Evolutionary conservation across 1,140 invertebrate species (phyloP), one percentile per base, ranked within the genome.

Genomic region (Spodoptera litura): DNA sequence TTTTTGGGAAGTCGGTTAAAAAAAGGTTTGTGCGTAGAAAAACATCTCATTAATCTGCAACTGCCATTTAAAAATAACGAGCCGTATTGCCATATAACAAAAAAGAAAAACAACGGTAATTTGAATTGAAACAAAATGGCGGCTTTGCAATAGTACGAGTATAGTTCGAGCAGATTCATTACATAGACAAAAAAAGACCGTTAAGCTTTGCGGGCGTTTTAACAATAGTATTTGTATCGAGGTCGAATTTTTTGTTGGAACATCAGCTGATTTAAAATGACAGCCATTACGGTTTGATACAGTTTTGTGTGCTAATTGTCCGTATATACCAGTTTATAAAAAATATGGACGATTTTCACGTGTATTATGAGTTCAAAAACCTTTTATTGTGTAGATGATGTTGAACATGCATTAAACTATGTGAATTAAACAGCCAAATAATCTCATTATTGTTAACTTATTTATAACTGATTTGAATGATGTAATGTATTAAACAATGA

Each of bases 211-310:
- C 71, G 55, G 71, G 71, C 56, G 71, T 59, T 72, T 56, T 56
- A 49, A 73, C 71, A 73, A 73, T 71, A 35, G 71, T 56, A 70
- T 52, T 70, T 52, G 66, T 59, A 73, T 73, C 71, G 71, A 73
- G 71, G 71, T 59, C 71, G 35, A 10, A 71, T 58, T 73, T 73
- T 73, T 73, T 73, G 71, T 51, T 55, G 27, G n/a, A 73, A 59
- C 71, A 73, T 73, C 71, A 51, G 71, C 59, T 49, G 10, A 9
- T 12, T 15, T 55, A 15, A 56, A 59, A 44, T 73, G 20, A 49
- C 59, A 73, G 59, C 35, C 44, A 73, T 49, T 66, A 66, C 8
- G 49, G 35, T 44, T 20, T 64, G 27, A 20, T 44, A 66, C 38
- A 49, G 38, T 66, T 66, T 66, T 49, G 62, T 11, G 15, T 49